phyloP scores from a whole-genome alignment of 2,888 invertebrate species.

The Protophormia terraenovae region DNA sequence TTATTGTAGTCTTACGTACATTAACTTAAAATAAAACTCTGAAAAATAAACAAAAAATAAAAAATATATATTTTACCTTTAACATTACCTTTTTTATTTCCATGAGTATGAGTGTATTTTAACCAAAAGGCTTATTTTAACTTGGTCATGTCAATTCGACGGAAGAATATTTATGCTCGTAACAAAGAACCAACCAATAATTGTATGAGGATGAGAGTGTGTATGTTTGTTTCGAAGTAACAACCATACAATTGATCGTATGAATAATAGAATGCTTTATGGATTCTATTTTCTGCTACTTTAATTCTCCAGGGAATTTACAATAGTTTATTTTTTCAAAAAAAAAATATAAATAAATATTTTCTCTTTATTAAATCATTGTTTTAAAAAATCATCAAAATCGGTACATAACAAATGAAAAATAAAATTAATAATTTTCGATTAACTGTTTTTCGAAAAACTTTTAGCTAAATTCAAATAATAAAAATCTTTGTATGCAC shows the following conservation, averaged over 20 bases:
- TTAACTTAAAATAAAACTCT: conserved; percentile 23
- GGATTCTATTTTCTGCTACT: not conserved
- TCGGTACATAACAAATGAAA: no score
- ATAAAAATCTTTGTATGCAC: no score
- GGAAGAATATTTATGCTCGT: conserved; percentile 15
- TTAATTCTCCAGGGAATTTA: conserved; percentile 15
- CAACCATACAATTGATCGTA: conserved; percentile 52
- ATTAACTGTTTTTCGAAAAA: no score
- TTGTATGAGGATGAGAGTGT: not conserved
- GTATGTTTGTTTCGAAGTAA: conserved; percentile 23
- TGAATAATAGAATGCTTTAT: conserved; percentile 40
- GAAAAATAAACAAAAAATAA: no score
- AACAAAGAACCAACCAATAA: not conserved
- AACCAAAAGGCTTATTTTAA: conserved; percentile 41
- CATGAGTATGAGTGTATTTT: not conserved
- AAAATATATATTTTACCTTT: conserved; percentile 37
- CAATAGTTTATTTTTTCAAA: not conserved
- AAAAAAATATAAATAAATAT: no score
- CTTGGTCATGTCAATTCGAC: conserved; percentile 45
- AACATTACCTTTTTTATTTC: conserved; percentile 21
- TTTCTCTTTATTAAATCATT: no score
- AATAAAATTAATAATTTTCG: no score
- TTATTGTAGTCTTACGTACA: no score
- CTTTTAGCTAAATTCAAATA: no score
- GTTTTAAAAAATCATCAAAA: no score